Evolutionary conservation across 2,113 vertebrate genomes (phyloP).

Genomic region (Thymallus thymallus): DNA sequence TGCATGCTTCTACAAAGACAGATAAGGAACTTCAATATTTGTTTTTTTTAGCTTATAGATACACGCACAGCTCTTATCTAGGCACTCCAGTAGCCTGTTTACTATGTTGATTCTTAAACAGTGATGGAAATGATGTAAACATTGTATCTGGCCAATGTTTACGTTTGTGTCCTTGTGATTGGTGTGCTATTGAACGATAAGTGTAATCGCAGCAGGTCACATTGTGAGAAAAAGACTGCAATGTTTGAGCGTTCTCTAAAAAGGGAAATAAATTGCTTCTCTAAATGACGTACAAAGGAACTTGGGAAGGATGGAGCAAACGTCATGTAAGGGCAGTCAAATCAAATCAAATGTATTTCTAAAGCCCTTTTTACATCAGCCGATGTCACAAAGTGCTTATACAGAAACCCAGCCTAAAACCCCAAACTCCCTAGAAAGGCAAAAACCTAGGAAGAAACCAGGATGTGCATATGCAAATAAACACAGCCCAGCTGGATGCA

Average conservation of each 20-base stretch:
- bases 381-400: too few relatives aligned
- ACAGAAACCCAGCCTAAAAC: too few relatives aligned
- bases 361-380: too few relatives aligned
- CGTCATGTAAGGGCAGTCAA: conserved; percentile 55
- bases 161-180: not conserved
- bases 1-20: not conserved
- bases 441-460: too few relatives aligned
- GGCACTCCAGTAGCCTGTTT: conserved; percentile 19
- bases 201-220: conserved; percentile 18
- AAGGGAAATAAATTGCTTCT: conserved; percentile 39
- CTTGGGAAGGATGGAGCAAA: conserved; percentile 34
- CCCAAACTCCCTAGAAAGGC: too few relatives aligned
- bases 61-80: conserved; percentile 16
- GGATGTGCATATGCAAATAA: not conserved
- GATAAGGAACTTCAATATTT: not conserved
- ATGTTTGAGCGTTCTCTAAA: conserved; percentile 11
- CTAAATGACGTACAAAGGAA: conserved; percentile 38
- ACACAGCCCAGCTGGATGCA: conserved; percentile 7
- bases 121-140: conserved; percentile 30
- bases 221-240: conserved; percentile 11
- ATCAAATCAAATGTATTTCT: too few relatives aligned
- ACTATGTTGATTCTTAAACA: conserved; percentile 16
- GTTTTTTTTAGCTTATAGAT: conserved; percentile 10
- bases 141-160: conserved; percentile 16
- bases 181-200: conserved; percentile 16